Evolutionary conservation across 2,113 vertebrate species (phyloP), one percentile per base, ranked within the genome.

Genomic region (Eubucco bourcierii): DNA sequence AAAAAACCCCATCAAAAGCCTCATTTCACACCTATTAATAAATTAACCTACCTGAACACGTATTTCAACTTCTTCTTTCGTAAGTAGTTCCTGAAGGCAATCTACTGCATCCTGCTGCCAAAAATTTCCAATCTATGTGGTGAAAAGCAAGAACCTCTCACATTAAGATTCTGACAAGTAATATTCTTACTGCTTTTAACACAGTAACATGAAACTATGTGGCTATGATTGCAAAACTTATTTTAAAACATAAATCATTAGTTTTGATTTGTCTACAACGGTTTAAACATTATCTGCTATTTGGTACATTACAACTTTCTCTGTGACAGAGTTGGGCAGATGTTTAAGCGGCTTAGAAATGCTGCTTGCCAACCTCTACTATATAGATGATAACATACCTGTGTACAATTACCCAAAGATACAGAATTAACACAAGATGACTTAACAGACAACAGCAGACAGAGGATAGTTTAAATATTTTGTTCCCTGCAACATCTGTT

Each of bases 41-140:
- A 92, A 77, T 75, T 31, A 84, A 68, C 28, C 88, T 98, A 99
- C 99, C 98, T 97, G 93, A 83, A 99, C 72, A 25, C 98, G 96
- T 95, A 99, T 82, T 86, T 97, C 96, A 90, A 99, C 98, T n/a
- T 94, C 90, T 96, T 99, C 98, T 67, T 97, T 97, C 64, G 97
- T 94, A 93, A 99, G 97, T 33, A 98, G 64, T 67, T 99, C 98
- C 94, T 92, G 98, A 96, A 99, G 97, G 52, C 98, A 95, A 67
- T 97, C 96, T 77, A 99, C 88, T 21, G 98, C 98, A 85, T 99
- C 98, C 37, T 44, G 81, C 92, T 99, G 99, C 99, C 99, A 99
- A 63, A 47, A 64, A 37, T 95, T 97, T 34, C 98, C 99, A 33
- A 98, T 92, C 99, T 99, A 34, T 76, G 70, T 73, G 28, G 37